phyloP scores from a whole-genome alignment of 2,797 vertebrate genomes.

The Pelodytes ibericus region DNA sequence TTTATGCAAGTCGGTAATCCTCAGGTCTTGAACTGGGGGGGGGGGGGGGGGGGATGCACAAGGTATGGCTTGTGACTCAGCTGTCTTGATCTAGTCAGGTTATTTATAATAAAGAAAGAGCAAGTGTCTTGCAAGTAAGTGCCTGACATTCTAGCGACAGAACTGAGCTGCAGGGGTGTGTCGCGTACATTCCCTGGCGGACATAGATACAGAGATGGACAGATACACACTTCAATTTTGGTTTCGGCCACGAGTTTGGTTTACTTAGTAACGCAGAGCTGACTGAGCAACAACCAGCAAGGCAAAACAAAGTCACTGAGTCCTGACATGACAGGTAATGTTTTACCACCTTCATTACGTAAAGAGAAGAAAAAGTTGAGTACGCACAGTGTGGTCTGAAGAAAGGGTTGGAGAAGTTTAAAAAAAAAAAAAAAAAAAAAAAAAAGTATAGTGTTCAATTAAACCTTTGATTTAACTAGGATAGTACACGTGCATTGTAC shows the following conservation, averaged over 20 bases:
- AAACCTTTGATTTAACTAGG: too few relatives aligned
- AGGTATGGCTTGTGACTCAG: too few relatives aligned
- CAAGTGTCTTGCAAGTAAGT: constrained; percentile 1
- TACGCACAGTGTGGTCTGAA: too few relatives aligned
- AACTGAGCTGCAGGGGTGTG: constrained; percentile 30
- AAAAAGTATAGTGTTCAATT: too few relatives aligned
- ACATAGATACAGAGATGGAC: constrained; percentile 44
- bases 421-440: background rate
- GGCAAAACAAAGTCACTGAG: constrained; percentile 25
- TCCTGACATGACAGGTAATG: background rate
- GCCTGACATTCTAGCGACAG: constrained; percentile 14
- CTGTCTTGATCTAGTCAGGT: background rate
- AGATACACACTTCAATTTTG: constrained; percentile 38
- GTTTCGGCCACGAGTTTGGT: constrained; percentile 38
- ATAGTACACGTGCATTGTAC: too few relatives aligned
- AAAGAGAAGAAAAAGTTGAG: background rate
- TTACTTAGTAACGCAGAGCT: constrained; percentile 42
- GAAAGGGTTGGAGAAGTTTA: background rate
- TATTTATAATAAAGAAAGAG: constrained; percentile 4
- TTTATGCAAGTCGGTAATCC: too few relatives aligned
- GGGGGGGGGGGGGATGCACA: too few relatives aligned
- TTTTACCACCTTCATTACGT: background rate
- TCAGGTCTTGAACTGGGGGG: too few relatives aligned
- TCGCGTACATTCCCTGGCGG: constrained; percentile 38
- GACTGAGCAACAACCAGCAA: constrained; percentile 22